A percentile compares a stretch with the other conserved stretches of the same genome.
These are phyloP conservation scores for Stegostoma tigrinum DNA, from an alignment of 2,113 vertebrate species.

Conservation along the genomic window DNA sequence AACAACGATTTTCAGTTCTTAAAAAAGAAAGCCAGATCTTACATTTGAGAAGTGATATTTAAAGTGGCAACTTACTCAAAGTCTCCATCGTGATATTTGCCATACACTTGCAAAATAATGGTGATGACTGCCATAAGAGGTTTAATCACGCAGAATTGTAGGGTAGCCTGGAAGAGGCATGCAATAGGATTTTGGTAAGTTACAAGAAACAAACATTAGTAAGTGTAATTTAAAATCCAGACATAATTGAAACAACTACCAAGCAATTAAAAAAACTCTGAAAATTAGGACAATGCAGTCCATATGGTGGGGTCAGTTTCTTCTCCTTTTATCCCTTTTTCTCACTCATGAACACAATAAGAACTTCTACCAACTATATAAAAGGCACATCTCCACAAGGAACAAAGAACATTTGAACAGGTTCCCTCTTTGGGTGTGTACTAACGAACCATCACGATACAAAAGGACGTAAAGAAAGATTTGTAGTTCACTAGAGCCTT, in stretches of 20 bases:
- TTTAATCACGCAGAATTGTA: constrained; percentile 96
- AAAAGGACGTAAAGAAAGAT: neutral
- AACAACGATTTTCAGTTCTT: neutral
- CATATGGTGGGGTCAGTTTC: neutral
- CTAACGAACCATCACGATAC: neutral
- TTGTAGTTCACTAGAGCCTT: neutral
- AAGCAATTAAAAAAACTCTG: neutral
- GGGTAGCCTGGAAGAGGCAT: constrained; percentile 67
- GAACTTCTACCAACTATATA: neutral
- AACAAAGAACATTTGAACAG: constrained; percentile 32
- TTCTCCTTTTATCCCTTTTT: neutral
- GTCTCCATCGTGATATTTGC: constrained; percentile 90
- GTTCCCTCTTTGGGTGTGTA: neutral
- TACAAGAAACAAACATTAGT: neutral
- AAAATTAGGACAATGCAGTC: neutral
- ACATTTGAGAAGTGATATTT: neutral
- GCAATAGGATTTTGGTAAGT: neutral
- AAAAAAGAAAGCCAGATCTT: neutral
- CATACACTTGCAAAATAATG: constrained; percentile 83
- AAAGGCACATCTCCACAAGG: neutral
- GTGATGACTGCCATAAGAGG: constrained; percentile 85
- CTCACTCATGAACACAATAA: neutral
- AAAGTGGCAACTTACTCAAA: constrained; percentile 74
- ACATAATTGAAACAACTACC: neutral
- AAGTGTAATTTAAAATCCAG: neutral